A percentile compares a stretch with the other conserved stretches of the same genome.
Evolutionary conservation across 1,140 invertebrate genomes (phyloP).

Genomic region (Batillaria attramentaria): DNA sequence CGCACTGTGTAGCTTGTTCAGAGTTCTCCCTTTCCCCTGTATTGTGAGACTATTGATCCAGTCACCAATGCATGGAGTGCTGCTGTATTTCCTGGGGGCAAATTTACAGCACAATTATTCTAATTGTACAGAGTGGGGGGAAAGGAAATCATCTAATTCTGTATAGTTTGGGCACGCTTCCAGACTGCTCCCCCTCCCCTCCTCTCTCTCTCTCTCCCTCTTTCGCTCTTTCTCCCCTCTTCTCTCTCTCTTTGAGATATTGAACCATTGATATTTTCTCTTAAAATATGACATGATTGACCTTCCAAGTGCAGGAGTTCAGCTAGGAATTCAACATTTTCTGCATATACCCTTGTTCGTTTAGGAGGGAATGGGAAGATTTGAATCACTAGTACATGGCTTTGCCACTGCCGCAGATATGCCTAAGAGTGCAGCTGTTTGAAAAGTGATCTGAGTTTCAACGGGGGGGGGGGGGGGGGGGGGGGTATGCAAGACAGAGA

Average conservation of each 20-base stretch:
- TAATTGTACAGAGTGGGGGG: background rate
- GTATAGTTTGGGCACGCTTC: background rate
- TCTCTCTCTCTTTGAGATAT: slow-evolving; percentile 16
- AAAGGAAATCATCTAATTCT: background rate
- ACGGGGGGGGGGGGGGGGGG: background rate
- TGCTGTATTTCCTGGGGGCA: background rate
- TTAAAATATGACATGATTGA: too few relatives aligned
- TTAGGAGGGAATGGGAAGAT: background rate
- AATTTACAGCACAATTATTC: slow-evolving; percentile 7
- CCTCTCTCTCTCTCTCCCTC: slow-evolving; percentile 1
- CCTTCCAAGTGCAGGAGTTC: too few relatives aligned
- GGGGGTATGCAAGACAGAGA: background rate
- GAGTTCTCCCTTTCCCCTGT: too few relatives aligned
- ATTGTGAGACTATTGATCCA: background rate
- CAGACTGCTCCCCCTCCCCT: background rate
- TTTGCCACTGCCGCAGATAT: too few relatives aligned
- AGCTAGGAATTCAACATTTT: too few relatives aligned
- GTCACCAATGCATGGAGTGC: background rate
- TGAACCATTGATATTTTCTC: too few relatives aligned
- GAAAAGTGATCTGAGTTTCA: background rate
- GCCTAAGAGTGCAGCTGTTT: too few relatives aligned
- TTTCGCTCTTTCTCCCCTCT: slow-evolving; percentile 25
- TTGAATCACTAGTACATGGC: background rate
- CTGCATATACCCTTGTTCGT: too few relatives aligned
- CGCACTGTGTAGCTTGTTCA: too few relatives aligned